These are phyloP conservation scores for Takifugu rubripes DNA, from an alignment of 2,797 vertebrate species.

Conservation along the genomic window DNA sequence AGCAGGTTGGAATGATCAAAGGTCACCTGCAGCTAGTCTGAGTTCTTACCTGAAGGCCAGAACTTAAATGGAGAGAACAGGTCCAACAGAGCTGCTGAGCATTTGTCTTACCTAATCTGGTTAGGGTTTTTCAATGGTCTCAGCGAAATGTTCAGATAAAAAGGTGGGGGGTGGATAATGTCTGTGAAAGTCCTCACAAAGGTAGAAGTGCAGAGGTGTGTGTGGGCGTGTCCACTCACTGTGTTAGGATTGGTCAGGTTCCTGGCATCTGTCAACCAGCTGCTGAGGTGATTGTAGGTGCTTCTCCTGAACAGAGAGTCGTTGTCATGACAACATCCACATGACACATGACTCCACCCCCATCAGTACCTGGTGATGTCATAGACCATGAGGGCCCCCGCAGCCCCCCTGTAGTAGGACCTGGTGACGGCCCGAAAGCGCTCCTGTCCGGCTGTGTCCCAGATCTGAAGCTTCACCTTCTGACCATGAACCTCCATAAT, in stretches of 20 bases:
- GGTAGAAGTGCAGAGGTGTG: background rate
- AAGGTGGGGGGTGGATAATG: too few species aligned
- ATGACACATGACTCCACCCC: background rate
- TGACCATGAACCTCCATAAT: conserved; percentile 98
- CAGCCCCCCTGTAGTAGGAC: conserved; percentile 96
- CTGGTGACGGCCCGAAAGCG: conserved; percentile 94
- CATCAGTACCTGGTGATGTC: conserved; percentile 91
- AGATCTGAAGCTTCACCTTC: conserved; percentile 99
- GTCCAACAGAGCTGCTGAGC: too few species aligned
- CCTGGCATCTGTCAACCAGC: conserved; percentile 93
- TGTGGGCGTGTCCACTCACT: conserved; percentile 33
- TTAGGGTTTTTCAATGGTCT: too few species aligned
- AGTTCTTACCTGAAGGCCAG: too few species aligned
- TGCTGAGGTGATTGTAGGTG: conserved; percentile 94
- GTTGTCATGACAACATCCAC: background rate
- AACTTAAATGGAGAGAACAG: too few species aligned
- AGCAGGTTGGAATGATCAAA: too few species aligned
- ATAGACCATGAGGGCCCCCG: conserved; percentile 97
- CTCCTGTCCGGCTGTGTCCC: conserved; percentile 98
- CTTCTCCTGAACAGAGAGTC: conserved; percentile 79
- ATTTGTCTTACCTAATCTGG: too few species aligned
- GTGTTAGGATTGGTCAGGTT: conserved; percentile 76
- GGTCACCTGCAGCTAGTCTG: too few species aligned
- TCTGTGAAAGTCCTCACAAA: too few species aligned
- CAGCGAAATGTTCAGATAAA: too few species aligned